phyloP scores from a whole-genome alignment of 2,797 vertebrate species.

The Anguilla megastoma region DNA sequence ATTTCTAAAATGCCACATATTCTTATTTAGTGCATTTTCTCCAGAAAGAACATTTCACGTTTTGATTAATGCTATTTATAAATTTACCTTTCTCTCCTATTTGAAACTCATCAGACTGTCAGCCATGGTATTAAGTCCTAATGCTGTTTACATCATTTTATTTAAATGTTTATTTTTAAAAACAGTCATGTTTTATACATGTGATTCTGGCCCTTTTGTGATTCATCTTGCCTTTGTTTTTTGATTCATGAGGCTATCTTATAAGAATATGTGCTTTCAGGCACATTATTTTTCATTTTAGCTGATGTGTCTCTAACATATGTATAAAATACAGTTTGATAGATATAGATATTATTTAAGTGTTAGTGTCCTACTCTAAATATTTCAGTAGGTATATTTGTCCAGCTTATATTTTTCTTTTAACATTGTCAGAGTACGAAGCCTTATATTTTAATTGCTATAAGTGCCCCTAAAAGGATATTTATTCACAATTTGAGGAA shows the following conservation, averaged over 20 bases:
- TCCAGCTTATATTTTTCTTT: background rate
- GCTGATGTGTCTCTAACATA: background rate
- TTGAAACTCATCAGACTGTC: background rate
- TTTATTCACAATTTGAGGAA: slow-evolving; percentile 14
- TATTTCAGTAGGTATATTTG: background rate
- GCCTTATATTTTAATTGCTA: slow-evolving; percentile 3
- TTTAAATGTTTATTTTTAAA: slow-evolving; percentile 15
- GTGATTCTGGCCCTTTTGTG: background rate
- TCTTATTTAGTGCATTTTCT: background rate
- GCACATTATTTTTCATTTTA: background rate
- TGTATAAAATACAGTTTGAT: background rate
- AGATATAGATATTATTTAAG: background rate
- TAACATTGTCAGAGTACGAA: slow-evolving; percentile 20
- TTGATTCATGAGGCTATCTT: background rate
- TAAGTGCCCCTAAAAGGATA: slow-evolving; percentile 22
- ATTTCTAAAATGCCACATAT: slow-evolving; percentile 21
- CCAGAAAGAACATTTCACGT: background rate
- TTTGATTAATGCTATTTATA: background rate
- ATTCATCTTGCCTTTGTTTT: background rate
- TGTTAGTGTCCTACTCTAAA: background rate
- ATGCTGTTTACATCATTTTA: slow-evolving; percentile 11
- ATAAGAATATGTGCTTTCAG: background rate
- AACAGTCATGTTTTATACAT: background rate
- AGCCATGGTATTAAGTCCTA: slow-evolving; percentile 11
- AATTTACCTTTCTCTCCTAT: slow-evolving; percentile 2